Conservation (phyloP, 2,888 invertebrate species). For the Dendrolimus houi region DNA sequence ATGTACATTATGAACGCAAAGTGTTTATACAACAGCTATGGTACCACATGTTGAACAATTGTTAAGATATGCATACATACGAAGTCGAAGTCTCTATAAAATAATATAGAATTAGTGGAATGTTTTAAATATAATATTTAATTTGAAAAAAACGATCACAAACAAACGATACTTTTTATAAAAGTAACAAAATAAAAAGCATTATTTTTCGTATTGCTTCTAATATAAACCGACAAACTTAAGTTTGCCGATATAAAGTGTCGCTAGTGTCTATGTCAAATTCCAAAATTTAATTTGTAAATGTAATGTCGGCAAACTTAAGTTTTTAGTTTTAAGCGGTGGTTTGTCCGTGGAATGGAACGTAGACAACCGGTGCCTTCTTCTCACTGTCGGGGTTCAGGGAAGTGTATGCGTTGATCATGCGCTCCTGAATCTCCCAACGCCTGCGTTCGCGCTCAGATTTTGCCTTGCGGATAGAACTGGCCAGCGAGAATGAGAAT, state of each 20-base stretch:
- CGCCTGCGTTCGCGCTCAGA: conserved; percentile 82
- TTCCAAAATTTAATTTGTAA: too few relatives aligned
- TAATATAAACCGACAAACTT: not conserved
- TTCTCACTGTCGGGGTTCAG: conserved; percentile 57
- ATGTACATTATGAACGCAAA: not conserved
- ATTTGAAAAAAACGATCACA: not conserved
- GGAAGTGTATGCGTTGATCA: conserved; percentile 69
- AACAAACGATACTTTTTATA: not conserved
- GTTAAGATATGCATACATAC: not conserved
- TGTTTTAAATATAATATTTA: not conserved
- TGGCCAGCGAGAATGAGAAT: conserved; percentile 92
- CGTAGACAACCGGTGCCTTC: conserved; percentile 55
- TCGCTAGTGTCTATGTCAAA: not conserved
- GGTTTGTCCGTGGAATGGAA: conserved; percentile 67
- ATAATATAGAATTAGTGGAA: conserved; percentile 6
- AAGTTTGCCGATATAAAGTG: not conserved
- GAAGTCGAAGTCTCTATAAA: conserved; percentile 1
- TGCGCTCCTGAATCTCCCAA: conserved; percentile 80
- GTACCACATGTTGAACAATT: too few relatives aligned
- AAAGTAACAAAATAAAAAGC: not conserved
- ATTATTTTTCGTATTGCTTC: not conserved
- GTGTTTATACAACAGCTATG: too few relatives aligned
- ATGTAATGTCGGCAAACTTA: not conserved
- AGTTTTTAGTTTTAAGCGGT: conserved; percentile 30
- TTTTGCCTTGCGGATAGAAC: conserved; percentile 87